Evolutionary conservation across 2,888 invertebrate genomes (phyloP).

Genomic region (Asteroscopus sphinx): DNA sequence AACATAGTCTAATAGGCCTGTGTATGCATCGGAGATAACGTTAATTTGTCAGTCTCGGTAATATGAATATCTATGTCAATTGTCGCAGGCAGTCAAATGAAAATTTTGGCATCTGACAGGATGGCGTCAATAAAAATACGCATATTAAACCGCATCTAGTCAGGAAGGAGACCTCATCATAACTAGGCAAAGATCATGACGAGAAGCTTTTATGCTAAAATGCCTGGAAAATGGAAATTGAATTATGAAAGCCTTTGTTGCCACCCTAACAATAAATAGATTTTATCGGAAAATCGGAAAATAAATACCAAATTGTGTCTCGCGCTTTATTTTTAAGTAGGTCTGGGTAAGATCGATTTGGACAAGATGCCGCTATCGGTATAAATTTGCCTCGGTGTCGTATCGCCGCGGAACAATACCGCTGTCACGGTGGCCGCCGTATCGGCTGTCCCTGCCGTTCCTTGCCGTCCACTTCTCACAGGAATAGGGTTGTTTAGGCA

Average conservation of each 20-base stretch:
- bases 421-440: conserved; percentile 81
- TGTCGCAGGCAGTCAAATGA: conserved; percentile 4
- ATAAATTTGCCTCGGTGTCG: conserved; percentile 84
- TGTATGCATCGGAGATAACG: no score
- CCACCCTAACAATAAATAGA: background rate
- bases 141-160: background rate
- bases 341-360: conserved; percentile 62
- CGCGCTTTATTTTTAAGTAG: conserved; percentile 47
- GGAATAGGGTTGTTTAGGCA: conserved; percentile 44
- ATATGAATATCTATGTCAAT: conserved; percentile 3
- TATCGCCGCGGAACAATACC: conserved; percentile 81
- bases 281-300: conserved; percentile 6
- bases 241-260: background rate
- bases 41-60: no score
- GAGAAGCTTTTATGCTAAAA: background rate
- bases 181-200: background rate
- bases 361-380: conserved; percentile 81
- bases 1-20: no score
- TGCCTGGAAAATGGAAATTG: background rate
- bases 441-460: conserved; percentile 74
- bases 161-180: background rate
- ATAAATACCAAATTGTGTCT: conserved; percentile 17
- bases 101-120: conserved; percentile 1
- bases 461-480: conserved; percentile 72
- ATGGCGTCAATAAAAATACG: background rate